phyloP scores from a whole-genome alignment of 2,797 vertebrate genomes.

The Otolemur crassicaudatus region DNA sequence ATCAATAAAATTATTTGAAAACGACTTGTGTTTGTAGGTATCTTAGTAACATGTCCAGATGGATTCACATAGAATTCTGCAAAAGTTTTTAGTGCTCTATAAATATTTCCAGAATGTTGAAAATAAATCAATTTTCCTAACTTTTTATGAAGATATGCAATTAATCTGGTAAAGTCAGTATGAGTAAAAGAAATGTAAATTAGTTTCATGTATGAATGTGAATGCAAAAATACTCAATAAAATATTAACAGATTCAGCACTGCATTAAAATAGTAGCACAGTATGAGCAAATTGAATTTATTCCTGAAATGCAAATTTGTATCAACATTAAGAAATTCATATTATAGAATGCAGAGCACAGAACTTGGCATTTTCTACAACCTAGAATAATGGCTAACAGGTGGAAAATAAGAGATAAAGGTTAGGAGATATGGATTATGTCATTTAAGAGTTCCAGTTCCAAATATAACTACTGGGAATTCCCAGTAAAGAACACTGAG shows the following conservation, averaged over 20 bases:
- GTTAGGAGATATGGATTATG: neutral
- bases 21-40: neutral
- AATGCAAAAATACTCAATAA: neutral
- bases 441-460: neutral
- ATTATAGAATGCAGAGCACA: neutral
- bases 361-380: neutral
- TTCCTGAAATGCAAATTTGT: neutral
- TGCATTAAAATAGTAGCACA: neutral
- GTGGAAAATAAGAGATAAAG: neutral
- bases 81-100: neutral
- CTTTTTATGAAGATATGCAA: neutral
- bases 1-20: neutral
- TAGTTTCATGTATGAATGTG: neutral
- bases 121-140: neutral
- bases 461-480: neutral
- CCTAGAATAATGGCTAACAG: neutral
- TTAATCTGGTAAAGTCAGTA: neutral
- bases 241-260: neutral
- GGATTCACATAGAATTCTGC: neutral
- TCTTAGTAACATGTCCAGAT: neutral
- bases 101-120: neutral
- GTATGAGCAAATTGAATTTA: neutral
- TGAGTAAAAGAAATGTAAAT: neutral
- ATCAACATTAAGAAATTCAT: neutral
- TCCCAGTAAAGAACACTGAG: neutral